Evolutionary conservation across 2,888 invertebrate species (phyloP).

Genomic region (Acleris emargana): DNA sequence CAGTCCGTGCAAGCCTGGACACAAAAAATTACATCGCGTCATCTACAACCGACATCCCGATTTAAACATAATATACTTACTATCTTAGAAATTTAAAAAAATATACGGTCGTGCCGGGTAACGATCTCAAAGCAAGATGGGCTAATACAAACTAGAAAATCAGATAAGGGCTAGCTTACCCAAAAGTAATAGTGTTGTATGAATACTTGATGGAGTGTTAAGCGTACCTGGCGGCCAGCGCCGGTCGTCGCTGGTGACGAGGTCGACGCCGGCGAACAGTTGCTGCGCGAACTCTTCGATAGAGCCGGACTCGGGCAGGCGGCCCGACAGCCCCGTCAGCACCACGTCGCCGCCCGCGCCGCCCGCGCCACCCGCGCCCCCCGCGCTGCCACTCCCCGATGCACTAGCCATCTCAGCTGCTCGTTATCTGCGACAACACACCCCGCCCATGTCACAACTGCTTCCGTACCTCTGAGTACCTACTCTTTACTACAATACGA

Average conservation of each 20-base stretch:
- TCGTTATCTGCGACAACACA: slow-evolving; percentile 54
- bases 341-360: slow-evolving; percentile 87
- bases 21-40: background rate
- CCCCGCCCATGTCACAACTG: slow-evolving; percentile 35
- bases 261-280: slow-evolving; percentile 94
- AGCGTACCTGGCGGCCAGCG: slow-evolving; percentile 90
- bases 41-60: too few relatives aligned
- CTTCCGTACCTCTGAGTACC: slow-evolving; percentile 31
- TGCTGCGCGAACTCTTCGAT: slow-evolving; percentile 97
- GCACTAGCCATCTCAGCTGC: slow-evolving; percentile 65
- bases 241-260: slow-evolving; percentile 95
- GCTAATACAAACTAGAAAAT: too few relatives aligned
- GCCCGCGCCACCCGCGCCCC: background rate
- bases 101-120: too few relatives aligned
- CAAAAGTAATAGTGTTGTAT: too few relatives aligned
- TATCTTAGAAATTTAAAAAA: too few relatives aligned
- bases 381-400: slow-evolving; percentile 56
- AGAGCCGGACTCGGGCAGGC: slow-evolving; percentile 95
- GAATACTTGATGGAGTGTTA: too few relatives aligned
- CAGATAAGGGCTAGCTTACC: too few relatives aligned
- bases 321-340: slow-evolving; percentile 92
- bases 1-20: slow-evolving; percentile 88
- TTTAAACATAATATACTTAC: too few relatives aligned
- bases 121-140: too few relatives aligned
- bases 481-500: background rate